phyloP scores from a whole-genome alignment of 2,113 vertebrate genomes.

The Phyllostomus discolor region DNA sequence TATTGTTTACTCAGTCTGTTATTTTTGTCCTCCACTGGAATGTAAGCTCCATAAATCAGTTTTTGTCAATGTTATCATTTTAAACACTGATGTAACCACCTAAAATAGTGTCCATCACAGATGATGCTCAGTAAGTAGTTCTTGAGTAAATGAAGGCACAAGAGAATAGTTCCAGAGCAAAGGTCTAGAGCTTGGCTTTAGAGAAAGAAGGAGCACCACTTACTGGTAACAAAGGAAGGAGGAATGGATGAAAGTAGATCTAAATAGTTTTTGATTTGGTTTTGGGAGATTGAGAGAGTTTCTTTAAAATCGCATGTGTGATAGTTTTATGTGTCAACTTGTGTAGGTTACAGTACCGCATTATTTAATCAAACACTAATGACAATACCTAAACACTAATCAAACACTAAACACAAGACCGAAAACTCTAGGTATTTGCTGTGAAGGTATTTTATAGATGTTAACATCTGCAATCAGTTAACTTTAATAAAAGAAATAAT shows the following conservation, averaged over 20 bases:
- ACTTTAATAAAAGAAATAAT: background rate
- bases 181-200: background rate
- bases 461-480: background rate
- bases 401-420: too few species aligned
- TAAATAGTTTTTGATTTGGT: background rate
- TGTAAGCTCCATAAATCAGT: background rate
- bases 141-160: background rate
- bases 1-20: background rate
- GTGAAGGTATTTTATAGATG: background rate
- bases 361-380: background rate
- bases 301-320: background rate
- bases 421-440: background rate
- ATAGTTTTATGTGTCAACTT: background rate
- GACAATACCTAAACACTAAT: too few species aligned
- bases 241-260: background rate
- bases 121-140: background rate
- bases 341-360: background rate
- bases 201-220: background rate
- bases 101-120: background rate
- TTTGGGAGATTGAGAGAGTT: background rate
- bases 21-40: background rate
- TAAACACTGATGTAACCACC: background rate
- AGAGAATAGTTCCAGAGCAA: background rate
- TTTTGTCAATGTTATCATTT: background rate
- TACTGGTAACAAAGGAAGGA: background rate